Evolutionary conservation across 2,113 vertebrate genomes (phyloP), one percentile per base, ranked within the genome.

Genomic region (Paratilapia polleni): DNA sequence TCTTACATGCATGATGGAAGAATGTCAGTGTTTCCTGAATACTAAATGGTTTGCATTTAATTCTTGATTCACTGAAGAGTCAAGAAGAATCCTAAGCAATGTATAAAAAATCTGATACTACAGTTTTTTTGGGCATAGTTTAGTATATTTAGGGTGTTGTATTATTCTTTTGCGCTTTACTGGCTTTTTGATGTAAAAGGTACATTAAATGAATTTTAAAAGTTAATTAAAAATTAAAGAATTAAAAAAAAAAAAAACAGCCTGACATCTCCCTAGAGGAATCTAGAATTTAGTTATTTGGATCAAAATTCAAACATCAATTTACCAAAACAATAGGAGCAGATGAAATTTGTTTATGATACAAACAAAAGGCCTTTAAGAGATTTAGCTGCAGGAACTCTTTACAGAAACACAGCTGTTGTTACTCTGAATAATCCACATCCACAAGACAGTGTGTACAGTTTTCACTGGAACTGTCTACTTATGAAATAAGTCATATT

Each of bases 11-110:
- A 36, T 36, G 34, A 36, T 31, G 28, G 7, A 0, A 41, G 62
- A 8, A 0, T 0, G 34, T 20, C 38, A 11, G 4, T 64, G 2
- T 12, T 64, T 68, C 47, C 0, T 66, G 22, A 47, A 22, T n/a
- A 19, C 41, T 47, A 47, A 47, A 7, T 15, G 0, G 0, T 47
- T 26, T 47, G 60, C 11, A 6, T 34, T 1, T 68, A 22, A 64
- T 64, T 64, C 60, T 64, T 31, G 8, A 64, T 38, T 64, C 20
- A 22, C 41, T 26, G 2, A 15, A 26, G 22, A 26, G 26, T 47
- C 38, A 22, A 68, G 38, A 12, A 47, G 14, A 2, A 49, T 0
- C 1, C 0, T 9, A 26, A 1, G 1, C 41, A 64, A 22, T 0
- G 1, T 7, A 10, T 66, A 1, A 43, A n/a, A 24, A 0, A n/a